Percentiles rank a stretch among this genome's conserved stretches.
Evolutionary conservation across 2,797 vertebrate species (phyloP).

Genomic region (Mastacembelus armatus): DNA sequence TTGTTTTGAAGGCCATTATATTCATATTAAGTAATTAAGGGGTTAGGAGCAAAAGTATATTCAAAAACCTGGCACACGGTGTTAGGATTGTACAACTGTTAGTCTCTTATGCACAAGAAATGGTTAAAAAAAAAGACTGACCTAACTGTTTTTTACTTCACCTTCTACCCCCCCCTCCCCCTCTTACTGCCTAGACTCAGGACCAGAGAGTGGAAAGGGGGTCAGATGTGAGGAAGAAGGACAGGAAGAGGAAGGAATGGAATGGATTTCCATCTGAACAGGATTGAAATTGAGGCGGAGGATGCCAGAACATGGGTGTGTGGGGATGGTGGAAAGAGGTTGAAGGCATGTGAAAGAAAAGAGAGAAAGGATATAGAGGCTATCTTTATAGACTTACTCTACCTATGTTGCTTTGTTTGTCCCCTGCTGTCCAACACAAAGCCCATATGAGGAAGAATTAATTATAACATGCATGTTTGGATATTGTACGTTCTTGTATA

Average conservation of each 20-base stretch:
- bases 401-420: conserved; percentile 39
- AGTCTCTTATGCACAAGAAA: conserved; percentile 40
- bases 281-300: conserved; percentile 30
- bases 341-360: conserved; percentile 73
- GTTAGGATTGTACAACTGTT: conserved; percentile 51
- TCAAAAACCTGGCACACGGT: conserved; percentile 61
- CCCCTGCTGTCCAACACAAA: conserved; percentile 63
- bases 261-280: conserved; percentile 77
- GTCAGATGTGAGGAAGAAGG: conserved; percentile 74
- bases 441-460: conserved; percentile 45
- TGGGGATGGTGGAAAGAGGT: conserved; percentile 61
- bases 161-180: conserved; percentile 46
- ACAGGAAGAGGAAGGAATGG: conserved; percentile 75
- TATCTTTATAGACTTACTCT: conserved; percentile 73
- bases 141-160: conserved; percentile 64
- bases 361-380: conserved; percentile 81
- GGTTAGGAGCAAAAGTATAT: conserved; percentile 49
- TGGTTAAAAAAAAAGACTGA: conserved; percentile 62
- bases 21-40: conserved; percentile 33
- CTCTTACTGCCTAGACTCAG: conserved; percentile 78
- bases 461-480: conserved; percentile 31
- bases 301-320: conserved; percentile 55
- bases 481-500: conserved; percentile 45
- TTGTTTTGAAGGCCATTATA: conserved; percentile 7
- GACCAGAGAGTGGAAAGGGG: conserved; percentile 65